These are phyloP conservation scores for Ceratitis capitata DNA, from an alignment of 1,140 invertebrate species.

Conservation along the genomic window DNA sequence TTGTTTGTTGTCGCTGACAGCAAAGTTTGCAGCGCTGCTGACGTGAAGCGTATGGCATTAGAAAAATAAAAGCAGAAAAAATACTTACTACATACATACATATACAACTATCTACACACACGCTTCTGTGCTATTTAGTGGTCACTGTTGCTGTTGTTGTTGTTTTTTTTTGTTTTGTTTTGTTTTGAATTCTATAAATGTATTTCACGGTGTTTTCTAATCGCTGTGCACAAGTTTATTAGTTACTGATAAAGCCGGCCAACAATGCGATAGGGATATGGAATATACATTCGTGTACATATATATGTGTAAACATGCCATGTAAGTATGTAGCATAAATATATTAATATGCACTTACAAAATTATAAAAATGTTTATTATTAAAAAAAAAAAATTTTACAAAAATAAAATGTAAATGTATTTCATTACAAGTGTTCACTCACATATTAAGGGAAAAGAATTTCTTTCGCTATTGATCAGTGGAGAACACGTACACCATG, in stretches of 20 bases:
- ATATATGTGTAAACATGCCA: neutral
- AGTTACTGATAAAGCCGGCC: slow-evolving; percentile 14
- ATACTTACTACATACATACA: neutral
- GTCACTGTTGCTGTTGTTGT: neutral
- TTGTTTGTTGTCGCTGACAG: no score
- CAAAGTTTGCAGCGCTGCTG: neutral
- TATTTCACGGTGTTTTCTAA: neutral
- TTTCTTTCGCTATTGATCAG: no score
- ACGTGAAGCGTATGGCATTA: neutral
- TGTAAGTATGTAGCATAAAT: no score
- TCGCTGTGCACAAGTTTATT: neutral
- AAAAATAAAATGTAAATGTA: no score
- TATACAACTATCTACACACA: neutral
- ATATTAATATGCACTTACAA: no score
- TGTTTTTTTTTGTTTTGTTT: neutral
- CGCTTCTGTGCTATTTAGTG: neutral
- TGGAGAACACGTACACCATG: no score
- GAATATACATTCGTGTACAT: neutral
- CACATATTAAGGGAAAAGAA: no score
- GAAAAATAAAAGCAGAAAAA: neutral
- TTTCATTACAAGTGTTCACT: no score
- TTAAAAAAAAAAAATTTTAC: no score
- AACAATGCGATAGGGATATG: neutral
- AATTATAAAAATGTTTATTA: neutral
- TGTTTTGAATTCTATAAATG: neutral